Conservation (phyloP, 2,797 vertebrate species). For the Ptychadena robeensis region DNA sequence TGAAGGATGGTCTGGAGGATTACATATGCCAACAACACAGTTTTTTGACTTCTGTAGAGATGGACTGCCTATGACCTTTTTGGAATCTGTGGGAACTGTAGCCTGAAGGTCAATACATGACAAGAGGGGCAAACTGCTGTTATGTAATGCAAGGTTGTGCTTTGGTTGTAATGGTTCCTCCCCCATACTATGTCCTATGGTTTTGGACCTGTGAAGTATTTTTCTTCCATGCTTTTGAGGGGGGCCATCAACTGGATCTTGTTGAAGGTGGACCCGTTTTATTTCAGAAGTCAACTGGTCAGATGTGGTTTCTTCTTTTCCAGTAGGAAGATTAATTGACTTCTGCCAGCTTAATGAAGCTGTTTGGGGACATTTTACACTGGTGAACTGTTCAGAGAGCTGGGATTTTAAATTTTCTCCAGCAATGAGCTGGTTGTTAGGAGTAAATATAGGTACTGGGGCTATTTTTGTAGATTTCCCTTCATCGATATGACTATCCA, state of each 20-base stretch:
- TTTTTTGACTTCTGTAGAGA: not conserved
- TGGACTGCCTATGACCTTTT: not conserved
- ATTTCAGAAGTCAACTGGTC: not conserved
- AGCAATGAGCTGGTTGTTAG: not conserved
- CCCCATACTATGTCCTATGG: slow-evolving; percentile 25
- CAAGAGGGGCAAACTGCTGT: not conserved
- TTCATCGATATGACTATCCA: not conserved
- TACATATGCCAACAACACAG: not conserved
- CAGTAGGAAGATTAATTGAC: not conserved
- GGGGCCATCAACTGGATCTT: slow-evolving; percentile 6
- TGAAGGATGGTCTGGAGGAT: not conserved
- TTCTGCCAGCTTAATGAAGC: slow-evolving; percentile 20
- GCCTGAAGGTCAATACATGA: not conserved
- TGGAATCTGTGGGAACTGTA: not conserved
- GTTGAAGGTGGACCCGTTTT: slow-evolving; percentile 14
- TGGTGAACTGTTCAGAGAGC: too few species aligned
- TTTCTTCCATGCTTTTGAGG: slow-evolving; percentile 34
- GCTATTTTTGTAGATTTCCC: not conserved
- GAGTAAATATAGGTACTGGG: not conserved
- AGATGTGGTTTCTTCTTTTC: not conserved
- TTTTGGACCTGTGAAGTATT: slow-evolving; percentile 45
- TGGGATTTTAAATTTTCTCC: not conserved
- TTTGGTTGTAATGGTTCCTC: not conserved
- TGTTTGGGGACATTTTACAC: not conserved
- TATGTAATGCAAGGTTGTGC: not conserved